Base-by-base conservation (phyloP, 2,888 invertebrate species). In the Julus scandinavius region DNA sequence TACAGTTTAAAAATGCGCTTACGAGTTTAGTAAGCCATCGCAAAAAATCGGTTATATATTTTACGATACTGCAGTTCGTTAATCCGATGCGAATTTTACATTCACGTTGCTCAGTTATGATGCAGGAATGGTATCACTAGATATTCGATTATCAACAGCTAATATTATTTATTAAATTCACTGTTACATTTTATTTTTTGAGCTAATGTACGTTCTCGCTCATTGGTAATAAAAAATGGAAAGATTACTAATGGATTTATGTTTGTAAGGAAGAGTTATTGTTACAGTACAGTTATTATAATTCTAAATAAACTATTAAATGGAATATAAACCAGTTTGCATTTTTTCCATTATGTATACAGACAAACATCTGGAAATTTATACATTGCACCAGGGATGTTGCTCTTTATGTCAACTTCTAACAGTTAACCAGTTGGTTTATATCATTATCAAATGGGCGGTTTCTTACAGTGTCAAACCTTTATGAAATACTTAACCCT, bases 141-240 rank as follows among this genome's bases (percentile, higher is more conserved):
- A 80, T 80, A 38, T 80, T 80, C 80, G 13, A 80, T 38, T 80
- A 80, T 40, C 38, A 38, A 80, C 72, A 20, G 20, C 20, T 72
- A 15, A 80, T 80, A 40, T 80, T 80, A 80, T 80, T 80, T 80
- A 80, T 80, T 80, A 80, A 80, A 80, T 80, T 80, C 29, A 40
- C 80, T 80, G 38, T 80, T 80, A 38, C 80, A 13, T 80, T 80
- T 80, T 38, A 29, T 80, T 80, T 72, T 80, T 38, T 7, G 29
- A 80, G 80, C 72, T 72, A 72, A 20, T 72, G 72, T 72, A 72
- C n/a, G 72, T 29, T 29, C 13, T 29, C 11, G 72, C 38, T 80
- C 80, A 80, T 29, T 13, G 38, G 38, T 80, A 80, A 80, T 80
- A 80, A 80, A 80, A 40, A 38, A 15, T 80, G 80, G 38, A 80